phyloP scores from a whole-genome alignment of 1,140 invertebrate genomes.

The Lasaia peninsularis region DNA sequence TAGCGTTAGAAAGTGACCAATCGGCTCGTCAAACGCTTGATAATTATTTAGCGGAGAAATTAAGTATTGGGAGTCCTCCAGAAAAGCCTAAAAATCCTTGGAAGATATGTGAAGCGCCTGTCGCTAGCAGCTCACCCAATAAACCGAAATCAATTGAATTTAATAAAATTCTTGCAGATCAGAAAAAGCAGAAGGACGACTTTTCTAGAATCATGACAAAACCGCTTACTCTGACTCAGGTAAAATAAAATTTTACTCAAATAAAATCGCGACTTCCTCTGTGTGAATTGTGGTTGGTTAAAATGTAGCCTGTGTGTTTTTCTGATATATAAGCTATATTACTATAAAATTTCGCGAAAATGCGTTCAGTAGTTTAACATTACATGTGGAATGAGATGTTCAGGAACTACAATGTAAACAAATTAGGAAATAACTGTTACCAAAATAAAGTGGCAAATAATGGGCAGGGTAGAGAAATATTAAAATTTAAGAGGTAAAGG shows the following conservation, averaged over 20 bases:
- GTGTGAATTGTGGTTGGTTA: no score
- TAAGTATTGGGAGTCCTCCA: slow-evolving; percentile 44
- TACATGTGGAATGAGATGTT: no score
- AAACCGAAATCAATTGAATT: slow-evolving; percentile 61
- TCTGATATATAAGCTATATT: no score
- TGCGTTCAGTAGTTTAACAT: no score
- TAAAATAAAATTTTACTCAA: slow-evolving; percentile 22
- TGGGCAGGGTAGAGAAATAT: no score
- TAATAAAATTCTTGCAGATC: slow-evolving; percentile 79
- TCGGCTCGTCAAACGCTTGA: slow-evolving; percentile 44
- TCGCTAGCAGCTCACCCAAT: slow-evolving; percentile 44
- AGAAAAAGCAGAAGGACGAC: slow-evolving; percentile 80
- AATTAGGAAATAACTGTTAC: no score
- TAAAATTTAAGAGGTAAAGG: no score
- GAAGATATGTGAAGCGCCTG: slow-evolving; percentile 59
- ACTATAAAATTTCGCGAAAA: no score
- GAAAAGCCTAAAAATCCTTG: slow-evolving; percentile 64
- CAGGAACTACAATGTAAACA: no score
- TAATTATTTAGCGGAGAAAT: slow-evolving; percentile 49
- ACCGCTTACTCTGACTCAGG: slow-evolving; percentile 80
- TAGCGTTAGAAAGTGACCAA: slow-evolving; percentile 51
- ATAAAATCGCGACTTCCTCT: not conserved
- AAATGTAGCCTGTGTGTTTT: no score
- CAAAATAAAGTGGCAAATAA: no score
- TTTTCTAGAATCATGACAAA: slow-evolving; percentile 80